Evolutionary conservation across 2,113 vertebrate genomes (phyloP).

Genomic region (Salminus brasiliensis): DNA sequence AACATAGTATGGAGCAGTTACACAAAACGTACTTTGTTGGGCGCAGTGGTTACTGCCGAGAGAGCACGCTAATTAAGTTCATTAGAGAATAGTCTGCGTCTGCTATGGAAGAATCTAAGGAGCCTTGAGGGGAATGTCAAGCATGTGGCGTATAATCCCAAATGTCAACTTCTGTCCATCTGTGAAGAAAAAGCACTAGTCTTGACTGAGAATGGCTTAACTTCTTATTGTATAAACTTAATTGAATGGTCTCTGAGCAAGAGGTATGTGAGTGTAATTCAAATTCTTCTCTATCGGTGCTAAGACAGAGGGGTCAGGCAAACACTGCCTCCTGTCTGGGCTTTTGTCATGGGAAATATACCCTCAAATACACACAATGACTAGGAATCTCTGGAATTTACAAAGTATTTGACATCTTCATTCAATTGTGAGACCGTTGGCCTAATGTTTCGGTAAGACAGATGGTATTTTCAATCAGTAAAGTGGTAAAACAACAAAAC

Average conservation of each 20-base stretch:
- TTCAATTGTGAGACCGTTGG: slow-evolving; percentile 58
- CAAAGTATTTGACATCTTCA: slow-evolving; percentile 63
- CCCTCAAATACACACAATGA: slow-evolving; percentile 59
- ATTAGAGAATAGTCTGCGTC: not conserved
- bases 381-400: slow-evolving; percentile 71
- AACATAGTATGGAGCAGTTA: slow-evolving; percentile 13
- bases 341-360: slow-evolving; percentile 42
- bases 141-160: slow-evolving; percentile 21
- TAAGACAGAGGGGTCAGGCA: not conserved
- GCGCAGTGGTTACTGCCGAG: not conserved
- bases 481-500: not conserved
- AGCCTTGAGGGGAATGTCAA: slow-evolving; percentile 24
- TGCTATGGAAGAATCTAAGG: not conserved
- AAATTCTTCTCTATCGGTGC: slow-evolving; percentile 1
- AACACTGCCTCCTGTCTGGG: slow-evolving; percentile 55
- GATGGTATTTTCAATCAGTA: not conserved
- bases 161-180: slow-evolving; percentile 6
- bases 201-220: slow-evolving; percentile 2
- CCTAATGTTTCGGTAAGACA: slow-evolving; percentile 33
- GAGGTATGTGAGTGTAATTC: not conserved
- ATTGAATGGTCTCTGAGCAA: not conserved
- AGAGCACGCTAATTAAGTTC: slow-evolving; percentile 18
- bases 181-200: not conserved
- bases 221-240: slow-evolving; percentile 11
- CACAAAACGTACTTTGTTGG: slow-evolving; percentile 30